phyloP scores from a whole-genome alignment of 2,888 invertebrate species.

The Ormyrus pomaceus region DNA sequence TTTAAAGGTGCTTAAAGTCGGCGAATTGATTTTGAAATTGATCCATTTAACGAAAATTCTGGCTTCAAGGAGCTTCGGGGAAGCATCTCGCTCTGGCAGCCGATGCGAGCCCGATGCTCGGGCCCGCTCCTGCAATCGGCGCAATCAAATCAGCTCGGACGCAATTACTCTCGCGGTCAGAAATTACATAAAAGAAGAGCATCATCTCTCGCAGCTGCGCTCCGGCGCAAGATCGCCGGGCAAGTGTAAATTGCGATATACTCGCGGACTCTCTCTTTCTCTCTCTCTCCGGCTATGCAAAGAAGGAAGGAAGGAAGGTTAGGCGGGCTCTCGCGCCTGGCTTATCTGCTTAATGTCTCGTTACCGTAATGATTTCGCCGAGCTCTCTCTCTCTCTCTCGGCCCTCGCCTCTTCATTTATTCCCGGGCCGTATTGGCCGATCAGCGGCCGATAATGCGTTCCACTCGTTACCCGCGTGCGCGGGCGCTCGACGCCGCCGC shows the following conservation, averaged over 20 bases:
- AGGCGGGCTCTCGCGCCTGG: conserved; percentile 59
- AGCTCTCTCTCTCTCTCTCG: neutral
- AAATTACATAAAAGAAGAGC: conserved; percentile 23
- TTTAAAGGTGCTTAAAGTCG: no score
- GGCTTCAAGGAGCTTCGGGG: neutral
- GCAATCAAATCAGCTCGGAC: conserved; percentile 36
- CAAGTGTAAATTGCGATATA: conserved; percentile 45
- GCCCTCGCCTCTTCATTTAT: conserved; percentile 68
- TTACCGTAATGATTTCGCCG: conserved; percentile 59
- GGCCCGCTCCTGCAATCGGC: conserved; percentile 12
- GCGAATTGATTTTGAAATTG: no score
- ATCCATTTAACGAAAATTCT: neutral
- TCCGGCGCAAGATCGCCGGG: neutral
- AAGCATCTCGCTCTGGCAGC: no score
- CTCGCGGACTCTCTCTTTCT: neutral
- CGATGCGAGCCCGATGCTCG: neutral
- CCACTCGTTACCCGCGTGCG: conserved; percentile 53
- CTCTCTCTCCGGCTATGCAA: neutral
- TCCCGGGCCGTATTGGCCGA: conserved; percentile 65
- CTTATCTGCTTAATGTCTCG: conserved; percentile 68
- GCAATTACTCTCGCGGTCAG: conserved; percentile 37
- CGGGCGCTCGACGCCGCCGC: neutral
- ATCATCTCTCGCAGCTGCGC: neutral
- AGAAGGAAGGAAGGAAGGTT: conserved; percentile 31
- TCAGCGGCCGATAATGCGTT: conserved; percentile 63